These are phyloP conservation scores for Drosophila ironensis DNA, from an alignment of 1,140 invertebrate species.

Conservation along the genomic window DNA sequence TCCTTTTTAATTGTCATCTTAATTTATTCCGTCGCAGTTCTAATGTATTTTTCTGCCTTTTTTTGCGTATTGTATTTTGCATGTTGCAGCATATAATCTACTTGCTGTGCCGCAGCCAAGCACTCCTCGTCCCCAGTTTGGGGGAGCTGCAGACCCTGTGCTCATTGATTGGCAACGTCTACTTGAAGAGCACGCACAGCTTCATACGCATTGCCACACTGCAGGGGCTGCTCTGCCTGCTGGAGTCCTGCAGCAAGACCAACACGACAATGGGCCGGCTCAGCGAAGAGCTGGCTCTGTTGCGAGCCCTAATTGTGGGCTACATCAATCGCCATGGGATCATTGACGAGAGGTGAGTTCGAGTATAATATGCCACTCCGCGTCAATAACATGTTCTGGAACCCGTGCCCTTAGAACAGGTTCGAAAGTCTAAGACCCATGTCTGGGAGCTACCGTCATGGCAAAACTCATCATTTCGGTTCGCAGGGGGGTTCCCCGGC, in stretches of 20 bases:
- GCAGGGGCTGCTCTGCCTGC: slow-evolving; percentile 89
- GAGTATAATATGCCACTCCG: background rate
- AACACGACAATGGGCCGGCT: slow-evolving; percentile 84
- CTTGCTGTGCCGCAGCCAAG: slow-evolving; percentile 77
- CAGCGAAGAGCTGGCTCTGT: slow-evolving; percentile 84
- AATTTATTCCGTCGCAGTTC: no score
- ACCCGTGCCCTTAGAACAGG: background rate
- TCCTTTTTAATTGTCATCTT: no score
- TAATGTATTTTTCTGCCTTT: background rate
- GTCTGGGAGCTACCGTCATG: slow-evolving; percentile 18
- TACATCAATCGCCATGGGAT: slow-evolving; percentile 87
- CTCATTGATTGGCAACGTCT: slow-evolving; percentile 83
- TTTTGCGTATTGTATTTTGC: background rate
- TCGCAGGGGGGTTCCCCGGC: background rate
- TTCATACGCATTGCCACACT: slow-evolving; percentile 87
- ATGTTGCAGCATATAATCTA: slow-evolving; percentile 73
- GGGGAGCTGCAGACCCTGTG: slow-evolving; percentile 70
- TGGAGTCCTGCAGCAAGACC: slow-evolving; percentile 86
- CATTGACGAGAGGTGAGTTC: slow-evolving; percentile 82
- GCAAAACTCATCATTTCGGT: slow-evolving; percentile 17
- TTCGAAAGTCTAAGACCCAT: background rate
- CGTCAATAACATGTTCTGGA: no score
- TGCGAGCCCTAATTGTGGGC: slow-evolving; percentile 86
- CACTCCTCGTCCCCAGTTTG: slow-evolving; percentile 73
- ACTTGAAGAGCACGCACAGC: slow-evolving; percentile 83